Conservation (phyloP, 1,140 invertebrate genomes). For the Nixonia krombeini region DNA sequence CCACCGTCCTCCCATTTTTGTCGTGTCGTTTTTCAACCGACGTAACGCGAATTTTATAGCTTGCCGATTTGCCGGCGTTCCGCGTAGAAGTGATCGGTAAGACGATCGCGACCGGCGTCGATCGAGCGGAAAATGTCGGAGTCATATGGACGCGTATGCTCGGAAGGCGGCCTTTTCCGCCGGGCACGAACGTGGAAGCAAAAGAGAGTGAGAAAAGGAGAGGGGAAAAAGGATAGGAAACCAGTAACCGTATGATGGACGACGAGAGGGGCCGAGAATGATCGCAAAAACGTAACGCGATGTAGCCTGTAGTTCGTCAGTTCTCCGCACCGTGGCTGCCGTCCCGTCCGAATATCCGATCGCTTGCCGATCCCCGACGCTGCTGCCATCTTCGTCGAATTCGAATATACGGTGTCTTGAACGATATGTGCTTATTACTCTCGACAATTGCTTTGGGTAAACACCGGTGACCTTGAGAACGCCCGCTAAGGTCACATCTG, state of each 20-base stretch:
- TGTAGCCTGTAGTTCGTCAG: constrained; percentile 16
- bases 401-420: no score
- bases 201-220: constrained; percentile 4
- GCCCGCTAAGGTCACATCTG: no score
- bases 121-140: background rate
- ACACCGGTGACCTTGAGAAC: no score
- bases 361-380: no score
- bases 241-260: constrained; percentile 11
- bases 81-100: no score
- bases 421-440: no score
- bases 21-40: background rate
- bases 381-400: no score
- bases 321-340: background rate
- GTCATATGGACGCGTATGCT: no score
- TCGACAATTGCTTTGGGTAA: no score
- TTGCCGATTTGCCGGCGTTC: no score
- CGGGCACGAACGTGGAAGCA: background rate
- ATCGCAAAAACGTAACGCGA: constrained; percentile 15
- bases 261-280: constrained; percentile 5
- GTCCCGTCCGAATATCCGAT: constrained; percentile 5
- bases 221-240: constrained; percentile 2
- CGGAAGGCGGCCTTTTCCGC: constrained; percentile 4
- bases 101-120: no score
- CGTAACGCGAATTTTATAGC: no score
- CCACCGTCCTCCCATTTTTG: background rate